Evolutionary conservation across 2,888 invertebrate species (phyloP).

Genomic region (Ormyrus nitidulus): DNA sequence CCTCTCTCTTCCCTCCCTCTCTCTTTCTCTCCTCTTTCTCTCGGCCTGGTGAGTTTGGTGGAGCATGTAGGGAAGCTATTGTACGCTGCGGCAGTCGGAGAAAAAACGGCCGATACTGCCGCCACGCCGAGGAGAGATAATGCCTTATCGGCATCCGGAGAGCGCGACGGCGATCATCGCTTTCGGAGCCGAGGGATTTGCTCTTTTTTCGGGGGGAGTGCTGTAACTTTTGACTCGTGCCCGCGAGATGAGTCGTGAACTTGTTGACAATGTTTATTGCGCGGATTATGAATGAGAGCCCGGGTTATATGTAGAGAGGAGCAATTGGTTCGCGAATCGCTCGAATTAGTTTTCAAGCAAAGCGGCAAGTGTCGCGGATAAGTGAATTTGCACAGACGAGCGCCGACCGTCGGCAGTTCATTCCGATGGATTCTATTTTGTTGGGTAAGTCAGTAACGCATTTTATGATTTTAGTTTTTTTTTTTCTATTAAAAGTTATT

Average conservation of each 20-base stretch:
- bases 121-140: constrained; percentile 20
- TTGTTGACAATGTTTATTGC: not conserved
- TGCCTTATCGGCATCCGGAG: constrained; percentile 30
- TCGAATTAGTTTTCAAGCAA: not conserved
- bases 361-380: not conserved
- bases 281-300: not conserved
- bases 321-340: no score
- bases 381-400: not conserved
- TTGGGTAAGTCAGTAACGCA: constrained; percentile 64
- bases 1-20: constrained; percentile 11
- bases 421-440: constrained; percentile 70
- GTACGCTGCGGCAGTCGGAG: not conserved
- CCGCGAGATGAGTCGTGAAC: not conserved
- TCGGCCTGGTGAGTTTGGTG: constrained; percentile 1
- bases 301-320: no score
- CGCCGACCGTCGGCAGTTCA: constrained; percentile 16
- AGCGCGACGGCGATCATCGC: constrained; percentile 19
- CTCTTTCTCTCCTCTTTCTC: constrained; percentile 23
- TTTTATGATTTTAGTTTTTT: no score
- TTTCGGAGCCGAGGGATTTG: not conserved
- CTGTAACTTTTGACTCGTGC: not conserved
- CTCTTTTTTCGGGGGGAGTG: constrained; percentile 16
- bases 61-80: not conserved
- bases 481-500: no score
- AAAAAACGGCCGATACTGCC: not conserved